phyloP scores from a whole-genome alignment of 2,888 invertebrate species.

The Nemoura dubitans region DNA sequence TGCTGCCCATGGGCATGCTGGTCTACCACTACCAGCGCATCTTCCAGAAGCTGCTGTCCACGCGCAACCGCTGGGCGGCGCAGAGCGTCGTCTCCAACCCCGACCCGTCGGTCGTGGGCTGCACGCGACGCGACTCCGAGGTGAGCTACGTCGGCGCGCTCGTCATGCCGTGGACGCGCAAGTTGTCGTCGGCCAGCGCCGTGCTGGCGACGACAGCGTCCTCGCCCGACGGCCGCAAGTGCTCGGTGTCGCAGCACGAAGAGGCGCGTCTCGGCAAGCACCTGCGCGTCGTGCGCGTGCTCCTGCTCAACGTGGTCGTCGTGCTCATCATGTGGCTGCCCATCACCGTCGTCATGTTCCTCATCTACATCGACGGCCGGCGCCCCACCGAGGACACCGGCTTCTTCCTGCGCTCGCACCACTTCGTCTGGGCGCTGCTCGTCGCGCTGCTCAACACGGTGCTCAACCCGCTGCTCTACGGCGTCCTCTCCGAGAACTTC shows the following conservation, averaged over 20 bases:
- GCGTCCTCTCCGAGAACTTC: conserved; percentile 66
- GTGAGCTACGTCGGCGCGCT: conserved; percentile 63
- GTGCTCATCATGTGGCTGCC: conserved; percentile 69
- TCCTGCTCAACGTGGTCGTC: conserved; percentile 65
- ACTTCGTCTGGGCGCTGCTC: conserved; percentile 64
- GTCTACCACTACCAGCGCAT: conserved; percentile 67
- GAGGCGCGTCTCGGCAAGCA: conserved; percentile 65
- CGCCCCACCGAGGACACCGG: conserved; percentile 62
- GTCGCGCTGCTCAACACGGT: conserved; percentile 66
- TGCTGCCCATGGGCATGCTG: conserved; percentile 65
- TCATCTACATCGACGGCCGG: conserved; percentile 66
- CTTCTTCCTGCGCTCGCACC: conserved; percentile 65
- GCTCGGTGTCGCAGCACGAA: conserved; percentile 62
- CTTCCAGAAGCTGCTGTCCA: conserved; percentile 64
- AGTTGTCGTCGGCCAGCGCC: conserved; percentile 58
- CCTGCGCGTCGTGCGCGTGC: conserved; percentile 64
- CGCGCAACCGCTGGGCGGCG: conserved; percentile 64
- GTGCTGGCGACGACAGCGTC: conserved; percentile 33
- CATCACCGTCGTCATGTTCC: conserved; percentile 63
- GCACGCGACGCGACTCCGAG: conserved; percentile 61
- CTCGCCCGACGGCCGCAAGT: conserved; percentile 59
- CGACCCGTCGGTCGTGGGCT: conserved; percentile 50
- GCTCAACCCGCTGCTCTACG: conserved; percentile 67
- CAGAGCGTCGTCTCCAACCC: conserved; percentile 58
- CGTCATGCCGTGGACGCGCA: conserved; percentile 61